These are phyloP conservation scores for Amiota communis DNA, from an alignment of 2,888 invertebrate genomes.

Conservation along the genomic window DNA sequence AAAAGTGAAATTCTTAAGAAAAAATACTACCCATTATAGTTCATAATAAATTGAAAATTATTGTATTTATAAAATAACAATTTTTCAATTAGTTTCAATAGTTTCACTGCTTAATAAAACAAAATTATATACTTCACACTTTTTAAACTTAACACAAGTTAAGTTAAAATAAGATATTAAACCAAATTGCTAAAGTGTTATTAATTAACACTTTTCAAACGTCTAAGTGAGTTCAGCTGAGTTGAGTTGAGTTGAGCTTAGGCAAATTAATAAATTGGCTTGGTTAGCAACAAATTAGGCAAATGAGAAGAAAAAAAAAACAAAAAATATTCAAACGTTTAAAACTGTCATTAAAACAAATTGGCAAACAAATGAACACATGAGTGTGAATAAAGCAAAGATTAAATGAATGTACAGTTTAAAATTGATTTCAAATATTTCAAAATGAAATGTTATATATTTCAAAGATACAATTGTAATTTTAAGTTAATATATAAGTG, in stretches of 20 bases:
- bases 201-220: conserved; percentile 56
- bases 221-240: conserved; percentile 8
- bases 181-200: conserved; percentile 27
- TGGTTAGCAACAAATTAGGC: conserved; percentile 41
- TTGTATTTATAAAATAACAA: too few relatives aligned
- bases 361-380: conserved; percentile 26
- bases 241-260: conserved; percentile 35
- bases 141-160: neutral
- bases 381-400: neutral
- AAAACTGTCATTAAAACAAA: conserved; percentile 24
- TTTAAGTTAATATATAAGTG: too few relatives aligned
- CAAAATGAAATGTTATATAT: conserved; percentile 28
- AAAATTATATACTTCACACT: neutral
- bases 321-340: too few relatives aligned
- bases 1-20: too few relatives aligned
- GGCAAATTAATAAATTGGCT: conserved; percentile 61
- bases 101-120: neutral
- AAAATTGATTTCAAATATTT: too few relatives aligned
- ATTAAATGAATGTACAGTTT: too few relatives aligned
- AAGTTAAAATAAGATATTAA: conserved; percentile 56
- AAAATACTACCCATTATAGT: too few relatives aligned
- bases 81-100: neutral
- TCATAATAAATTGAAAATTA: too few relatives aligned
- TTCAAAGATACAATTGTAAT: conserved; percentile 42
- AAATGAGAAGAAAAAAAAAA: conserved; percentile 46